Evolutionary conservation across 1,140 invertebrate genomes (phyloP), one percentile per base, ranked within the genome.

Genomic region (Dufourea novaeangliae): DNA sequence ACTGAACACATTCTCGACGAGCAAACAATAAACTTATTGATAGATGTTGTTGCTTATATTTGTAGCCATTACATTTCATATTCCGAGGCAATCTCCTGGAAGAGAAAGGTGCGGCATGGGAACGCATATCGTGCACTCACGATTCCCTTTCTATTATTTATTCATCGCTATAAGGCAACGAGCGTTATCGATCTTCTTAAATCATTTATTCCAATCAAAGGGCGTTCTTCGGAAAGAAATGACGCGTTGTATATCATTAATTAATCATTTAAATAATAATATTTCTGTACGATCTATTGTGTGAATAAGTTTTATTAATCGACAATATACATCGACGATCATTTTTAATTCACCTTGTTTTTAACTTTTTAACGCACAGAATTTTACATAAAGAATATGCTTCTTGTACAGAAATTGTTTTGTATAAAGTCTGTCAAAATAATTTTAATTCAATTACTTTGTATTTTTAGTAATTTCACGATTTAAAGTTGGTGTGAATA

Each of bases 51-150:
- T 64, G 56, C 57, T 50, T 54, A 70, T 52, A 76, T n/a, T n/a
- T n/a, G n/a, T 70, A 61, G 50, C 59, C 10, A 52, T 82, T 66
- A 63, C 66, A 37, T 74, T 57, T 66, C 54, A 71, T 69, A 66
- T 61, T 76, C 64, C 46, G 14, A 12, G 22, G n/a, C 61, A 46
- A 69, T 70, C 52, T 34, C 39, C 25, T 6, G n/a, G 20, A 52
- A 39, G 73, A 66, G 61, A 82, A 77, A 82, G 80, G 79, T 27
- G 73, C 52, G 66, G 59, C 80, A 52, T 82, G 80, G 39, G 67
- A 82, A 81, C 57, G 41, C 54, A 17, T 64, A 64, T 76, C 46
- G 34, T 29, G 25, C 78, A 20, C 56, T 46, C 39, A 59, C 25
- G 46, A 61, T 66, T 84, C 61, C 72, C 79, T 67, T 68, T 44